Base-by-base conservation (phyloP, 2,113 vertebrate genomes). In the Lamprotornis superbus region DNA sequence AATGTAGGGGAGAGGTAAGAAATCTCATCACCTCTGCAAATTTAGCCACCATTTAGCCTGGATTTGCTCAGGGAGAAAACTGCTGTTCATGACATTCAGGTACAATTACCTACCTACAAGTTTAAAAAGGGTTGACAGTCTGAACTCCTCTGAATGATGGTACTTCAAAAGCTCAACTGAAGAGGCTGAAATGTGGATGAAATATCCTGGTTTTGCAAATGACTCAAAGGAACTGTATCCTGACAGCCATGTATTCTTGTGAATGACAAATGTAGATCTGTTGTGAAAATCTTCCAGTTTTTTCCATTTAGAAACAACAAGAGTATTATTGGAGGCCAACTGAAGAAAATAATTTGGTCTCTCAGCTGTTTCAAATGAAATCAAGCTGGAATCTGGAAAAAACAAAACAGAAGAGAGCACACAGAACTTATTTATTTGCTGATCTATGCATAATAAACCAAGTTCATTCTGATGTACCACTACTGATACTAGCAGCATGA, bases 341-440 rank as follows among this genome's bases (percentile, higher is more conserved):
- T 87, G 97, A 81, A 99, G 98, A 97, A 99, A 99, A 97, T 98
- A 99, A 97, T 99, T 99, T 35, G 99, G 99, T 95, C 99, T 98
- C 57, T 99, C 98, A 2, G 98, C 98, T 18, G 98, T 96, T 97
- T 99, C 99, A 75, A 99, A 98, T 49, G 99, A 99, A 73, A 99
- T 98, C 57, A 98, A 95, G 8, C 98, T 99, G 5, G 97, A 96
- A 97, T 99, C 99, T 99, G 97, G 35, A 94, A 73, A 91, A 94
- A 73, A 6, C 1, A 37, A 40, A 63, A 68, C 40, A n/a, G 25
- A 59, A 40, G 40, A 22, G 13, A 10, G 49, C 27, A 44, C 52
- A 90, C 35, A 55, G 9, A 89, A 71, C 2, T 70, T 22, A 55
- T 57, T 94, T 70, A 89, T 31, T 80, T 55, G 10, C 12, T 64